Evolutionary conservation across 2,797 vertebrate species (phyloP).

Genomic region (Manis javanica): DNA sequence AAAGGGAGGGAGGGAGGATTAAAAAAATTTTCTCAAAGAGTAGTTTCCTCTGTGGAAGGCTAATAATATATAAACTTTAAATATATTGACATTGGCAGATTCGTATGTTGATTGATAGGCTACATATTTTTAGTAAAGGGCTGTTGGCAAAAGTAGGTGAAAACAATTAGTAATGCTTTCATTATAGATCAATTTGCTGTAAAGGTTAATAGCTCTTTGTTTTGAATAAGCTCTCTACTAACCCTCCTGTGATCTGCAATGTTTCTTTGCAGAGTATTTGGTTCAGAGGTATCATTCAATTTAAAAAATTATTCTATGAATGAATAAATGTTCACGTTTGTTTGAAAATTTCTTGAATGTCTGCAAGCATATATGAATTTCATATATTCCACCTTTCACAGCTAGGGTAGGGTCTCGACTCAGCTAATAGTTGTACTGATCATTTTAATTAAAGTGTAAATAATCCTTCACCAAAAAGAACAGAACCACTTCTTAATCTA

Average conservation of each 20-base stretch:
- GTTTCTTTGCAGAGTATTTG: background rate
- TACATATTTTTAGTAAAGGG: conserved; percentile 53
- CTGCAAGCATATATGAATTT: conserved; percentile 24
- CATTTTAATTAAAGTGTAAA: conserved; percentile 39
- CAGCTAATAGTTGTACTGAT: background rate
- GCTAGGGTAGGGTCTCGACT: background rate
- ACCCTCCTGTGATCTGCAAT: conserved; percentile 10
- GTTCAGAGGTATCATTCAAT: background rate
- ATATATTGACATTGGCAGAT: conserved; percentile 68
- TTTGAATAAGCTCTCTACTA: background rate
- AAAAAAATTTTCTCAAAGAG: conserved; percentile 55
- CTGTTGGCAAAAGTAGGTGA: conserved; percentile 48
- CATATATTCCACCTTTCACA: background rate
- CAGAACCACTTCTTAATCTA: conserved; percentile 1
- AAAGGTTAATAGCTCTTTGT: conserved; percentile 70
- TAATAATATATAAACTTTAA: conserved; percentile 59
- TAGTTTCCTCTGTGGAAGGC: conserved; percentile 48
- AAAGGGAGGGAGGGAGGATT: background rate
- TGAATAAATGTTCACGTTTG: background rate
- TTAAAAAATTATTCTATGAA: conserved; percentile 17
- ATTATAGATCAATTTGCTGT: conserved; percentile 48
- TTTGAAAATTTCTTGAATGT: background rate
- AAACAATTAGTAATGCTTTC: conserved; percentile 68
- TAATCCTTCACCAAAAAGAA: background rate
- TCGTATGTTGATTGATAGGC: conserved; percentile 52